A percentile compares a stretch with the other conserved stretches of the same genome.
Evolutionary conservation across 2,113 vertebrate species (phyloP).

Genomic region (Rhinogobius similis): DNA sequence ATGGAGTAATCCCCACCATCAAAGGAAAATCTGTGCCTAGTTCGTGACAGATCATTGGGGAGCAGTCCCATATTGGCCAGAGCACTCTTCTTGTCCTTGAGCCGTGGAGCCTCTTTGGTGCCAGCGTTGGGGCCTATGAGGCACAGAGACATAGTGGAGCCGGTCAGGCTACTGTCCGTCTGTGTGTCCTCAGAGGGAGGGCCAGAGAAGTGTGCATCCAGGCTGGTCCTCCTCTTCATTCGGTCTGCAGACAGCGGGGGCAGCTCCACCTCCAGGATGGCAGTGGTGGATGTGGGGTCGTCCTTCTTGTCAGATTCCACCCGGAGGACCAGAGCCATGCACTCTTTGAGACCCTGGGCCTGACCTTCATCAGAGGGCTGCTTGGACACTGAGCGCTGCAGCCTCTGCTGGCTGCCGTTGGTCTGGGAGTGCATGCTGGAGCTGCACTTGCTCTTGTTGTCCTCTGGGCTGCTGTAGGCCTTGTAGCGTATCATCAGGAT

Average conservation of each 20-base stretch:
- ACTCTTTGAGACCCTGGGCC: constrained; percentile 68
- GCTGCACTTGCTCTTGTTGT: constrained; percentile 75
- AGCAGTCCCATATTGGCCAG: constrained; percentile 73
- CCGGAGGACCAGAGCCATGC: constrained; percentile 76
- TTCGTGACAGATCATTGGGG: constrained; percentile 83
- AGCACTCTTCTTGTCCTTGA: constrained; percentile 75
- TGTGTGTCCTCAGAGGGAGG: constrained; percentile 79
- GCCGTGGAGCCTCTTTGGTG: constrained; percentile 75
- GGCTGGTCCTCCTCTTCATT: constrained; percentile 65
- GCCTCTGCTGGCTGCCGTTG: constrained; percentile 79
- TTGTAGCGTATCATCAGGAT: constrained; percentile 97
- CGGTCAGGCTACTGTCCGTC: constrained; percentile 79
- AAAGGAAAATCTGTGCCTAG: constrained; percentile 89
- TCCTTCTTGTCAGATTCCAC: constrained; percentile 60
- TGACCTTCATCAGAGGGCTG: constrained; percentile 72
- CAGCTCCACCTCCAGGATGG: constrained; percentile 68
- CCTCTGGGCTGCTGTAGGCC: constrained; percentile 81
- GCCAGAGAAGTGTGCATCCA: constrained; percentile 72
- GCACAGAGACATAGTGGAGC: constrained; percentile 89
- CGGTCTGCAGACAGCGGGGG: constrained; percentile 51
- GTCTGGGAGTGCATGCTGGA: constrained; percentile 86
- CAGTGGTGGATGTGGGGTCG: constrained; percentile 52
- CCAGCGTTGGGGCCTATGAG: constrained; percentile 80
- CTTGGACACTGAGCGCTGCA: constrained; percentile 71
- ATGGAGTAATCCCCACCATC: constrained; percentile 91